These are phyloP conservation scores for Pterostichus niger DNA, from an alignment of 2,888 invertebrate genomes.

Conservation along the genomic window DNA sequence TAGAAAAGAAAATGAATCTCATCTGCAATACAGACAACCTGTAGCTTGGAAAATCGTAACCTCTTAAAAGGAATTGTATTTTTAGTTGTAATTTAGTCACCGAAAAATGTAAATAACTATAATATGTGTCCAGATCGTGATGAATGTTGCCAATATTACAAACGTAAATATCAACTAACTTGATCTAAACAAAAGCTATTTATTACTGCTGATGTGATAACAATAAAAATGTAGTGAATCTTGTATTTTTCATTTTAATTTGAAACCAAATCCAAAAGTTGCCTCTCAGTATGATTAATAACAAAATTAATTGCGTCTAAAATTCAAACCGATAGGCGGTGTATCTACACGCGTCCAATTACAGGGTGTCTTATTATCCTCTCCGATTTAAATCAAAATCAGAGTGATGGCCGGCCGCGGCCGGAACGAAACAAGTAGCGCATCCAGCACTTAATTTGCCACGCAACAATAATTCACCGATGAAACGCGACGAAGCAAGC, in stretches of 20 bases:
- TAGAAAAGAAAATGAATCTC: too few relatives aligned
- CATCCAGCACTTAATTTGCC: constrained; percentile 37
- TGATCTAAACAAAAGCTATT: too few relatives aligned
- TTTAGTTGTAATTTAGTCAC: too few relatives aligned
- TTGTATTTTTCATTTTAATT: background rate
- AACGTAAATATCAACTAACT: too few relatives aligned
- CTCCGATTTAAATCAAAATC: constrained; percentile 28
- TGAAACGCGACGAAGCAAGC: constrained; percentile 41
- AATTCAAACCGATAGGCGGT: constrained; percentile 7
- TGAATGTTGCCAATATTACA: too few relatives aligned
- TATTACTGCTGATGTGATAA: too few relatives aligned
- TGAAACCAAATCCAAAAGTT: background rate
- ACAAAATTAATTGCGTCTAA: background rate
- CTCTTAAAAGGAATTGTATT: too few relatives aligned
- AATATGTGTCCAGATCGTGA: too few relatives aligned
- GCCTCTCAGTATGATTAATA: background rate
- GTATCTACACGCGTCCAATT: constrained; percentile 13
- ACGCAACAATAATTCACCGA: constrained; percentile 45
- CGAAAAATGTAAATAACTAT: too few relatives aligned
- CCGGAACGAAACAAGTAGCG: background rate
- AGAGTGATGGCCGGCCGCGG: background rate
- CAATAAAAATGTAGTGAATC: too few relatives aligned
- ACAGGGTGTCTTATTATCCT: constrained; percentile 11
- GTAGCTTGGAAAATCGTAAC: too few relatives aligned
- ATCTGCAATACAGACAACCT: too few relatives aligned